These are phyloP conservation scores for Phalacrocorax aristotelis DNA, from an alignment of 2,113 vertebrate genomes.

Conservation along the genomic window DNA sequence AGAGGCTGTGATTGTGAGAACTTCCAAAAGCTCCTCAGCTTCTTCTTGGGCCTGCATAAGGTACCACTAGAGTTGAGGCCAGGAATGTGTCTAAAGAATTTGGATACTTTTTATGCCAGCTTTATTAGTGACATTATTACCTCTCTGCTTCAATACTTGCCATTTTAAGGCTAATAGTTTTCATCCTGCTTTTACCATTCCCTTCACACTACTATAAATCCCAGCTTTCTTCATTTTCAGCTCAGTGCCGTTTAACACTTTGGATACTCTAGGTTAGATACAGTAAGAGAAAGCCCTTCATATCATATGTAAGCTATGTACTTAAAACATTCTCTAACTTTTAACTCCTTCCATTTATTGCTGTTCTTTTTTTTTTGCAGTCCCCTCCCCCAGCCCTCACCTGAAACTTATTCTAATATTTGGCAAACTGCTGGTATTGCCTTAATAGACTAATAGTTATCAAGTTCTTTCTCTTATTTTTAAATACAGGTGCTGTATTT, in stretches of 20 bases:
- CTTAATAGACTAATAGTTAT: neutral
- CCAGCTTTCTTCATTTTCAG: neutral
- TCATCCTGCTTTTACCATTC: neutral
- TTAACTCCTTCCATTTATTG: neutral
- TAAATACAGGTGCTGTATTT: neutral
- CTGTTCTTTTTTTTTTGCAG: neutral
- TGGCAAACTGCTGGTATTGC: neutral
- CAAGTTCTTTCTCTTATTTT: neutral
- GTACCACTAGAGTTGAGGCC: neutral
- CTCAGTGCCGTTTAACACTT: neutral
- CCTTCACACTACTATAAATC: neutral
- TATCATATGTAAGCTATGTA: neutral
- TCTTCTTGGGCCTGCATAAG: neutral
- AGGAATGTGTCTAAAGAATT: neutral
- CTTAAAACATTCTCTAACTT: neutral
- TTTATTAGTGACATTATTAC: neutral
- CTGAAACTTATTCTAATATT: neutral
- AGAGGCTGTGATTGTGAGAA: neutral
- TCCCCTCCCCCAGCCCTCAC: neutral
- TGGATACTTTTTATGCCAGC: neutral
- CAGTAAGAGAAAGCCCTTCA: neutral
- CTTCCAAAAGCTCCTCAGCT: neutral
- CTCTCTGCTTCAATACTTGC: neutral
- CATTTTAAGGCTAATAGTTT: neutral
- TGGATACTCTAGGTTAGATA: neutral